Base-by-base conservation (phyloP, 1,140 invertebrate genomes). In the Plectrocnemia conspersa region DNA sequence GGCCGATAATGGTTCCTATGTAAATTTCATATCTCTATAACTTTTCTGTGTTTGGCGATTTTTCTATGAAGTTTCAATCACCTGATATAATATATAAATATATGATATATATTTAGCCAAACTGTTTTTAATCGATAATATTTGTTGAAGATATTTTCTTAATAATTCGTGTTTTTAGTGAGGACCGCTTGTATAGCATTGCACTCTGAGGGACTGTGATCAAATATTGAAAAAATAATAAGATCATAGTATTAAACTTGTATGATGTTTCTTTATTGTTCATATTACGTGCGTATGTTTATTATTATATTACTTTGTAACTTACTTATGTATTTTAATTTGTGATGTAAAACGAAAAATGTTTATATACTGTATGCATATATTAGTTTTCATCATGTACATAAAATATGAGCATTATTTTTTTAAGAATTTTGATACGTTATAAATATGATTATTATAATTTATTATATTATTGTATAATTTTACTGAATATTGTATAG, bases 131-230 rank as follows among this genome's bases (percentile, higher is more conserved):
- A 60, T 60, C 59, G 55, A 61, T 61, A 45, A 61, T 61, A 61
- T 61, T 61, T 61, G 59, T 61, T 61, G 55, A 61, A 57, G 47
- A 57, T 61, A 61, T 61, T 61, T 61, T 61, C 59, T 61, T 61
- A 61, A 61, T 61, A 61, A 57, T 61, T 61, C 59, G 55, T 57
- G 59, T 61, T 61, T 50, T 61, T 61, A 61, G 59, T 57, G 59
- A 56, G 50, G 58, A 57, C 36, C 41, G 59, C 59, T 61, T 61
- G 47, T 57, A 52, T 61, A 61, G 59, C 23, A 45, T 25, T 46
- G 53, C 53, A 54, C 54, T 23, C 45, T 23, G 45, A 49, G 36
- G 54, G 45, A 44, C 40, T 50, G 47, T 27, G 47, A 32, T 35
- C 35, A 38, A 38, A 13, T 15, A 29, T n/a, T n/a, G n/a, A n/a